phyloP scores from a whole-genome alignment of 2,888 invertebrate species.

The Apomyelois bistriatella region DNA sequence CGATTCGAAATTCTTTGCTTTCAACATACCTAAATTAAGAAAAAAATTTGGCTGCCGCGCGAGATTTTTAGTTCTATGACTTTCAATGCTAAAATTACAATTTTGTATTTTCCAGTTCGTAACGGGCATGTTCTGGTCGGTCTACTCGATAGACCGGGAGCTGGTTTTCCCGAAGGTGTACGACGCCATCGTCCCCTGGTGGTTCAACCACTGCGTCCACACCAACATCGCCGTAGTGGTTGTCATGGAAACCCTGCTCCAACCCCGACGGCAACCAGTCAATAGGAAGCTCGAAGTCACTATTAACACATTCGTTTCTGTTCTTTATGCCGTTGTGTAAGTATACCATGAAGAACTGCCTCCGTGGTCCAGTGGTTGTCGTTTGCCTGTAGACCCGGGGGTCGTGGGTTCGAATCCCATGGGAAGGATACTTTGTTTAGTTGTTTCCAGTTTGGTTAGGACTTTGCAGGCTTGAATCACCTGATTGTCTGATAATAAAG shows the following conservation, averaged over 20 bases:
- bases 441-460: no score
- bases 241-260: constrained; percentile 66
- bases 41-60: no score
- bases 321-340: constrained; percentile 62
- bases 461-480: no score
- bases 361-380: no score
- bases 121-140: constrained; percentile 73
- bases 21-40: no score
- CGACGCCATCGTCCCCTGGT: constrained; percentile 75
- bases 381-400: no score
- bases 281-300: constrained; percentile 44
- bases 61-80: no score
- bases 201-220: constrained; percentile 81
- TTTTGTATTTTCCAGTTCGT: constrained; percentile 62
- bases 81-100: no score
- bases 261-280: constrained; percentile 47
- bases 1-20: no score
- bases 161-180: constrained; percentile 75
- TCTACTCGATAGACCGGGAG: constrained; percentile 77
- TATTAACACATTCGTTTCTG: constrained; percentile 33
- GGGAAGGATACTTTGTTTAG: no score
- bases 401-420: no score
- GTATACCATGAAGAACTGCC: constrained; percentile 36
- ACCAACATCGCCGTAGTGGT: constrained; percentile 73
- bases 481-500: no score